Percentiles rank a stretch among this genome's conserved stretches.
Conservation (phyloP, 2,797 vertebrate genomes). For the Linurgus olivaceus region DNA sequence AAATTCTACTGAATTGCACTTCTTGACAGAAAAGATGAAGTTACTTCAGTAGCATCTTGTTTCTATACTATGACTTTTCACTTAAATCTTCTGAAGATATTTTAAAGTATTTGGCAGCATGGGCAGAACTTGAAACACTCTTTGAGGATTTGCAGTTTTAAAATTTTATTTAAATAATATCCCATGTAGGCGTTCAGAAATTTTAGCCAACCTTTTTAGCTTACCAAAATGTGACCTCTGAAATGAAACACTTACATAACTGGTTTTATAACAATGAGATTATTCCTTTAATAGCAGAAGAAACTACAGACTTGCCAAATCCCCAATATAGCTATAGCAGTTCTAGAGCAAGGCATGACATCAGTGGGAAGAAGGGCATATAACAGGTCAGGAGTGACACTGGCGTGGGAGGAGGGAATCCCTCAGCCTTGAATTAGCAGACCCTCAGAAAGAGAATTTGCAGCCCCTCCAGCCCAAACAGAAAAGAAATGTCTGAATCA, state of each 20-base stretch:
- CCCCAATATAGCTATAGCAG: not conserved
- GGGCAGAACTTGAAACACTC: not conserved
- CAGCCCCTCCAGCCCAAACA: not conserved
- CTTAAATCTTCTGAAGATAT: not conserved
- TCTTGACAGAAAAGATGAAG: not conserved
- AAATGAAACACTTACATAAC: constrained; percentile 44
- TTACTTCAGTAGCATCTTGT: not conserved
- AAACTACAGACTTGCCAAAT: not conserved
- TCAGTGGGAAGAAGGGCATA: not conserved
- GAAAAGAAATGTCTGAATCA: not conserved
- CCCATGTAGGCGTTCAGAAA: not conserved
- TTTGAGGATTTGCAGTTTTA: not conserved
- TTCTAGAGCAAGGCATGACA: not conserved
- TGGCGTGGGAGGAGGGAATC: not conserved
- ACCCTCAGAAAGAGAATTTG: not conserved
- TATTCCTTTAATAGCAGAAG: not conserved
- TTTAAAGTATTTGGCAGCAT: not conserved
- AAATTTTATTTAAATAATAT: not conserved
- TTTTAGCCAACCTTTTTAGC: not conserved
- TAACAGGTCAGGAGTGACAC: not conserved
- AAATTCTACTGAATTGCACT: not conserved
- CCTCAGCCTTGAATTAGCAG: not conserved
- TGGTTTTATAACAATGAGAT: constrained; percentile 33
- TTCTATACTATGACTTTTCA: not conserved
- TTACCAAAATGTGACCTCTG: constrained; percentile 12